Evolutionary conservation across 2,888 invertebrate genomes (phyloP).

Genomic region (Andrena bucephala): DNA sequence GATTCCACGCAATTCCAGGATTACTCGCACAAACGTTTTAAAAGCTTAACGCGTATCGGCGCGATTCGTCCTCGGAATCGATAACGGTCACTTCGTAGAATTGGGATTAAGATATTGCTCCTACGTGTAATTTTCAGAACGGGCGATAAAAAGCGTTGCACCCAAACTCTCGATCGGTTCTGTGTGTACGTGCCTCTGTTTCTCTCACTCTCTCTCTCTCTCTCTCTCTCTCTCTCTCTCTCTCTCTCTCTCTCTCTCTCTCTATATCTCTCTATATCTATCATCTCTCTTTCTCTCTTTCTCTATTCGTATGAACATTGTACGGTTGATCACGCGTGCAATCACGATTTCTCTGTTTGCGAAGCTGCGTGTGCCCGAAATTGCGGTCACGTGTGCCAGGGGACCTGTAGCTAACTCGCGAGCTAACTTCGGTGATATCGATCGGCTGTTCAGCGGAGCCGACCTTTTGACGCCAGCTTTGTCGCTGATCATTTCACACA

Average conservation of each 20-base stretch:
- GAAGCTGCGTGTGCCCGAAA: slow-evolving; percentile 28
- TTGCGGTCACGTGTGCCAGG: slow-evolving; percentile 24
- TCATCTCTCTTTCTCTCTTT: neutral
- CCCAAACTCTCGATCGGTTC: slow-evolving; percentile 45
- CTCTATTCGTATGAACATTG: slow-evolving; percentile 24
- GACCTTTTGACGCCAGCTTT: slow-evolving; percentile 5
- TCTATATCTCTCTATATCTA: neutral
- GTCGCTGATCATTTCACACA: neutral
- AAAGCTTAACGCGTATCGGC: no score
- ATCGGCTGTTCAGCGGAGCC: slow-evolving; percentile 9
- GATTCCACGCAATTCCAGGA: no score
- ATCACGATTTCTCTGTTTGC: slow-evolving; percentile 42
- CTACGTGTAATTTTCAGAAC: neutral
- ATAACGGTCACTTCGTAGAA: no score
- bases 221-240: neutral
- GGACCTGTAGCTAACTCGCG: slow-evolving; percentile 29
- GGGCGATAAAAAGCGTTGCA: neutral
- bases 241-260: slow-evolving; percentile 5
- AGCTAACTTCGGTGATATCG: slow-evolving; percentile 17
- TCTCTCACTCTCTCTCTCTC: slow-evolving; percentile 35
- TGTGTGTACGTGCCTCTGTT: slow-evolving; percentile 45
- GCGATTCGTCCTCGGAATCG: no score
- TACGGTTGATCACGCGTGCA: slow-evolving; percentile 39
- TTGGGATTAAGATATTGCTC: no score
- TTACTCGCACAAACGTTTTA: no score